Percentiles rank a stretch among this genome's conserved stretches.
Conservation (phyloP, 2,888 invertebrate species). For the Epistrophe grossulariae region DNA sequence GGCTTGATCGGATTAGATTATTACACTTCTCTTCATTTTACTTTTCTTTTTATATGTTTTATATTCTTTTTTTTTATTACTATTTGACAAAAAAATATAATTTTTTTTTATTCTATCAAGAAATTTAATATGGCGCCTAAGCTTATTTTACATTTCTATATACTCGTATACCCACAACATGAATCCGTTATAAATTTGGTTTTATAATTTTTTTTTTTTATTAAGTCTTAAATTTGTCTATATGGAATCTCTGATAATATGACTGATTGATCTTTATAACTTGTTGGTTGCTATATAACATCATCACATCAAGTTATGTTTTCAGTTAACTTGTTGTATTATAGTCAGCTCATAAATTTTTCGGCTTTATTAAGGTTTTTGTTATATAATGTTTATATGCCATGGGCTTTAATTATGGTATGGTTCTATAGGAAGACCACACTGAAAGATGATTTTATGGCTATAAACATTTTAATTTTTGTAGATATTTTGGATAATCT, state of each 20-base stretch:
- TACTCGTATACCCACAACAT: not conserved
- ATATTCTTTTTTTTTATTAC: constrained; percentile 30
- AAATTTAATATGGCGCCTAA: constrained; percentile 72
- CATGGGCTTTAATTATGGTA: not conserved
- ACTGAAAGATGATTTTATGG: constrained; percentile 8
- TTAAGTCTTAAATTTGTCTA: constrained; percentile 32
- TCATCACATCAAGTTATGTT: constrained; percentile 19
- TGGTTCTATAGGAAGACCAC: constrained; percentile 7
- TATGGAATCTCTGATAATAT: constrained; percentile 20
- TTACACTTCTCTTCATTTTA: constrained; percentile 56
- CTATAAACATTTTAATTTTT: not conserved
- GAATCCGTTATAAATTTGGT: constrained; percentile 57
- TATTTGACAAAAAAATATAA: constrained; percentile 13
- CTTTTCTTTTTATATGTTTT: constrained; percentile 21
- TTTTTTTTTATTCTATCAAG: constrained; percentile 33
- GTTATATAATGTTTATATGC: not conserved
- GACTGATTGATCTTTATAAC: constrained; percentile 58
- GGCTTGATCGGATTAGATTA: constrained; percentile 74
- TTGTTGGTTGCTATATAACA: not conserved
- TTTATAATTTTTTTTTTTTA: constrained; percentile 43
- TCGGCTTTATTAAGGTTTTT: constrained; percentile 29
- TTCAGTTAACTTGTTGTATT: constrained; percentile 49
- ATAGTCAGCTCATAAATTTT: constrained; percentile 42
- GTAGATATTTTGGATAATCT: not conserved
- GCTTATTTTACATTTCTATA: constrained; percentile 63